Conservation (phyloP, 2,888 invertebrate species). For the Diploptera punctata region DNA sequence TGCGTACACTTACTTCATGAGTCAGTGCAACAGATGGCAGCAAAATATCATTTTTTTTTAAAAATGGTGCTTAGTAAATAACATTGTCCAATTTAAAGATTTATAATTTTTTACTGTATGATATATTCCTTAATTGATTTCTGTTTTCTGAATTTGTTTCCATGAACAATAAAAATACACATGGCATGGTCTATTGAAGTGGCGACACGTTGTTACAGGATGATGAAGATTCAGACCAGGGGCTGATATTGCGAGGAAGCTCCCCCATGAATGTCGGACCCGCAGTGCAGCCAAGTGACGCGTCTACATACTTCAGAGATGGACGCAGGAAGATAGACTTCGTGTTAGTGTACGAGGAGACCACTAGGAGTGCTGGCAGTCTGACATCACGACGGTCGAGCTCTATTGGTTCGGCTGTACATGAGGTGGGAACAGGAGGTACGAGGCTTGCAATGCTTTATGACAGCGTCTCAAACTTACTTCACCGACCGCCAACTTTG, state of each 20-base stretch:
- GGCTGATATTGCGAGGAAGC: conserved; percentile 25
- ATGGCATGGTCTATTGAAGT: neutral
- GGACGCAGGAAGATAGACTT: conserved; percentile 55
- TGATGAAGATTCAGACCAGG: conserved; percentile 37
- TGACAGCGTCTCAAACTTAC: too few relatives aligned
- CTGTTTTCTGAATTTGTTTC: neutral
- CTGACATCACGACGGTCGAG: conserved; percentile 28
- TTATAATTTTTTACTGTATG: neutral
- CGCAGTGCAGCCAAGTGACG: conserved; percentile 27
- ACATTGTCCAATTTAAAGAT: neutral
- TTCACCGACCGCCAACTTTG: too few relatives aligned
- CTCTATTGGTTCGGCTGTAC: conserved; percentile 20
- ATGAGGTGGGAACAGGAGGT: conserved; percentile 24
- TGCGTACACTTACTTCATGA: too few relatives aligned
- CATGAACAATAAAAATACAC: neutral
- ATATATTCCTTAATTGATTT: neutral
- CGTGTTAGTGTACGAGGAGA: conserved; percentile 60
- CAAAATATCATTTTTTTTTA: neutral
- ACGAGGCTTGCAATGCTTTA: too few relatives aligned
- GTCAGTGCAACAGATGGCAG: too few relatives aligned
- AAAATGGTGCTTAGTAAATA: neutral
- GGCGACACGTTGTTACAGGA: conserved; percentile 18
- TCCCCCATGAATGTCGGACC: neutral
- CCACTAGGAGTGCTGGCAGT: conserved; percentile 35
- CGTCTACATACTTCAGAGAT: conserved; percentile 52